phyloP scores from a whole-genome alignment of 2,113 vertebrate genomes.

The Bufo bufo region DNA sequence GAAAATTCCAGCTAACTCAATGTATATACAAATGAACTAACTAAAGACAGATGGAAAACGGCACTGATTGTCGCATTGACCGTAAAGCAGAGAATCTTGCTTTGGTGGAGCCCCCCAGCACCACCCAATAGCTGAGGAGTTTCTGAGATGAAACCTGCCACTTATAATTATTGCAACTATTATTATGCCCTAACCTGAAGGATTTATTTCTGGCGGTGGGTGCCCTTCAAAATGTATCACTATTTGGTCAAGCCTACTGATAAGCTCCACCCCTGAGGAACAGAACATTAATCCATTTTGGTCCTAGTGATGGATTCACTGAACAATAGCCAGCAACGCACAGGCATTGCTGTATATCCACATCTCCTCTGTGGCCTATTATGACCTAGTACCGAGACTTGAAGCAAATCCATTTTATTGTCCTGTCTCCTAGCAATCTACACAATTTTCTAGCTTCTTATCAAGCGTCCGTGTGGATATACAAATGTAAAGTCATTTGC shows the following conservation, averaged over 20 bases:
- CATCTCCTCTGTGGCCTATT: background rate
- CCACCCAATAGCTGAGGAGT: background rate
- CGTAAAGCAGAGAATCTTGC: too few relatives aligned
- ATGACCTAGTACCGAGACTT: background rate
- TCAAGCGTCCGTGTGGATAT: background rate
- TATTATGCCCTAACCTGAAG: background rate
- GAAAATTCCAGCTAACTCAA: too few relatives aligned
- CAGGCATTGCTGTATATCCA: background rate
- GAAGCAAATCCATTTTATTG: background rate
- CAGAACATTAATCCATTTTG: background rate
- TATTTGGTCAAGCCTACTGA: background rate
- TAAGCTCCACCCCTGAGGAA: background rate
- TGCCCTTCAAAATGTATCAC: background rate
- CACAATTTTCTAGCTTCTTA: background rate
- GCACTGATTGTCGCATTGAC: too few relatives aligned
- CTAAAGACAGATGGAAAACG: too few relatives aligned
- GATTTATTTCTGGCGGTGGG: background rate
- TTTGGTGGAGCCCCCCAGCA: too few relatives aligned
- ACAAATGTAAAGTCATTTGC: too few relatives aligned
- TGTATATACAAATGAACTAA: too few relatives aligned
- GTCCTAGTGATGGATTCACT: background rate
- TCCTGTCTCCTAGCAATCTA: background rate
- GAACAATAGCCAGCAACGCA: background rate
- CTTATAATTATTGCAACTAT: background rate
- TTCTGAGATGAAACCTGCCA: background rate